phyloP scores from a whole-genome alignment of 2,888 invertebrate species.

The Seira ritae region DNA sequence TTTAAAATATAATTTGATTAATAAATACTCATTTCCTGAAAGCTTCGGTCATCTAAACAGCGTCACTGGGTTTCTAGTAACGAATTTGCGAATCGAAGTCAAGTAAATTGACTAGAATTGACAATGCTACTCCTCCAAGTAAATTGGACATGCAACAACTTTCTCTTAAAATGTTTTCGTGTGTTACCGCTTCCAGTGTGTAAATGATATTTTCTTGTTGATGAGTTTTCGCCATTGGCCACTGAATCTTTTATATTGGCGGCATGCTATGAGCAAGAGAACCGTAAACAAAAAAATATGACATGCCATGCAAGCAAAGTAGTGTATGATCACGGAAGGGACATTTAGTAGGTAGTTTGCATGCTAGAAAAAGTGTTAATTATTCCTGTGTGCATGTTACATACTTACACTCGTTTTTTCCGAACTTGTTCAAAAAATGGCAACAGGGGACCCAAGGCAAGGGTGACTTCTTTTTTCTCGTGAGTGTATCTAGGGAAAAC shows the following conservation, averaged over 20 bases:
- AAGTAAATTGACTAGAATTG: too few relatives aligned
- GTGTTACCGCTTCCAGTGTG: too few relatives aligned
- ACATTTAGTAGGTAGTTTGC: not conserved
- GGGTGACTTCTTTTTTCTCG: not conserved
- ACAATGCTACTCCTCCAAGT: too few relatives aligned
- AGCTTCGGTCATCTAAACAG: too few relatives aligned
- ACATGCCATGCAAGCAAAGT: not conserved
- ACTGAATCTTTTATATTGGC: not conserved
- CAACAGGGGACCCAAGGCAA: not conserved
- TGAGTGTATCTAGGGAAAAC: constrained; percentile 31
- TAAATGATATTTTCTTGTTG: not conserved
- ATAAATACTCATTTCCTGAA: too few relatives aligned
- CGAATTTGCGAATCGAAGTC: too few relatives aligned
- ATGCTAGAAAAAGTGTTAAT: constrained; percentile 57
- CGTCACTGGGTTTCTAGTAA: too few relatives aligned
- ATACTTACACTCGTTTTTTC: not conserved
- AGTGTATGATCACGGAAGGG: not conserved
- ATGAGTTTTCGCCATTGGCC: not conserved
- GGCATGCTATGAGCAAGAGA: not conserved
- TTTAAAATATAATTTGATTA: too few relatives aligned
- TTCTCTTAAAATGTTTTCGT: constrained; percentile 28
- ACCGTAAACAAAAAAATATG: not conserved
- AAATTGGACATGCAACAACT: constrained; percentile 64
- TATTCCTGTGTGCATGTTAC: constrained; percentile 33
- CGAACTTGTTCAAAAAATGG: not conserved